These are phyloP conservation scores for Hylaeus anthracinus DNA, from an alignment of 1,140 invertebrate species.

Conservation along the genomic window DNA sequence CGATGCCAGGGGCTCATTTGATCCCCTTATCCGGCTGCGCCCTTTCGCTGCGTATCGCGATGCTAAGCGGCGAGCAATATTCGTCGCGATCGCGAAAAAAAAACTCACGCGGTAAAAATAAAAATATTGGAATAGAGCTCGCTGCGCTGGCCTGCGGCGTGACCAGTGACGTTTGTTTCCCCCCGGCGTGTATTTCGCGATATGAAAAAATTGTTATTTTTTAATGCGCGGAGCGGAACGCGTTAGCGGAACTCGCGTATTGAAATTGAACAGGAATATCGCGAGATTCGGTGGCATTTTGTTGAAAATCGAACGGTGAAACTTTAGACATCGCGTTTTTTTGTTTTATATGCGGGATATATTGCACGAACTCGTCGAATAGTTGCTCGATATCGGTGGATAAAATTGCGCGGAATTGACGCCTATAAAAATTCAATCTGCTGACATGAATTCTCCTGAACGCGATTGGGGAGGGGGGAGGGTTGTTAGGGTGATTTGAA, in stretches of 20 bases:
- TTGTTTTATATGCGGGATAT: background rate
- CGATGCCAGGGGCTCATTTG: too few relatives aligned
- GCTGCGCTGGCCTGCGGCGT: too few relatives aligned
- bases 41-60: too few relatives aligned
- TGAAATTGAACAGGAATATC: conserved; percentile 25
- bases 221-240: background rate
- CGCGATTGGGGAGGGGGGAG: background rate
- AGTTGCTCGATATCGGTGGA: background rate
- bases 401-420: background rate
- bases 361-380: background rate
- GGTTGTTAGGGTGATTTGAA: background rate
- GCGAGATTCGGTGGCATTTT: background rate
- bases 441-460: too few relatives aligned
- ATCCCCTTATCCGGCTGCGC: too few relatives aligned
- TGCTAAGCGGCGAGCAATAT: background rate
- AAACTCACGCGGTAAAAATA: too few relatives aligned
- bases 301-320: background rate
- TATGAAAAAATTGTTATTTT: conserved; percentile 13
- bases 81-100: background rate
- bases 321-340: background rate
- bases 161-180: background rate
- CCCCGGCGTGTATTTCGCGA: background rate
- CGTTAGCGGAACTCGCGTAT: background rate
- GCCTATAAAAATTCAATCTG: conserved; percentile 11
- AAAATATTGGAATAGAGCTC: background rate